Percentiles rank a stretch among this genome's conserved stretches.
Conservation (phyloP, 2,888 invertebrate genomes). For the Hirtodrosophila alboralis region DNA sequence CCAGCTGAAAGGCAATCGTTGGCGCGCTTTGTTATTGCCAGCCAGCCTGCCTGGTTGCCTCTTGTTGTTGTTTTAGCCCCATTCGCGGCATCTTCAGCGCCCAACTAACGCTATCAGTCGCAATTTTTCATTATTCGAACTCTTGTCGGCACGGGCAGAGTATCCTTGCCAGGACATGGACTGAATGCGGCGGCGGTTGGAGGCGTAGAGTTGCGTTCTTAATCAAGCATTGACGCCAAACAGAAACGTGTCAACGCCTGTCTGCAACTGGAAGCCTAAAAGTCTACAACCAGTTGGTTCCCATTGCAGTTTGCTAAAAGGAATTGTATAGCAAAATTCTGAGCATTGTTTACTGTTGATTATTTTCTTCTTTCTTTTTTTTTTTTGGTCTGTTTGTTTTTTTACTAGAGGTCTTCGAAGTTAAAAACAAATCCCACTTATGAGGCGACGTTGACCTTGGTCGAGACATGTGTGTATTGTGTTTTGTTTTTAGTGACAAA, state of each 20-base stretch:
- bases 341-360: no score
- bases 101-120: constrained; percentile 45
- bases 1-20: constrained; percentile 50
- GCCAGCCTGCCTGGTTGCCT: neutral
- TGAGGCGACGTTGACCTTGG: no score
- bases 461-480: no score
- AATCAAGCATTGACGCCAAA: constrained; percentile 57
- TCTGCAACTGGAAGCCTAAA: neutral
- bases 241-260: constrained; percentile 40
- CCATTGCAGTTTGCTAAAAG: no score
- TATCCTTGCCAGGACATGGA: neutral
- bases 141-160: constrained; percentile 2
- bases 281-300: no score
- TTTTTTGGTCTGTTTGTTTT: no score
- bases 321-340: no score
- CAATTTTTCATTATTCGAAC: constrained; percentile 53
- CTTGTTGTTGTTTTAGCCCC: constrained; percentile 40
- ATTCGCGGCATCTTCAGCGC: constrained; percentile 25
- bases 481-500: no score
- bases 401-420: no score
- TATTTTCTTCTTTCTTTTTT: no score
- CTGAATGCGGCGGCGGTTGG: no score
- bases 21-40: constrained; percentile 36
- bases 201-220: constrained; percentile 33
- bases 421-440: no score